Evolutionary conservation across 2,797 vertebrate genomes (phyloP), one percentile per base, ranked within the genome.

Genomic region (Pteronotus mesoamericanus): DNA sequence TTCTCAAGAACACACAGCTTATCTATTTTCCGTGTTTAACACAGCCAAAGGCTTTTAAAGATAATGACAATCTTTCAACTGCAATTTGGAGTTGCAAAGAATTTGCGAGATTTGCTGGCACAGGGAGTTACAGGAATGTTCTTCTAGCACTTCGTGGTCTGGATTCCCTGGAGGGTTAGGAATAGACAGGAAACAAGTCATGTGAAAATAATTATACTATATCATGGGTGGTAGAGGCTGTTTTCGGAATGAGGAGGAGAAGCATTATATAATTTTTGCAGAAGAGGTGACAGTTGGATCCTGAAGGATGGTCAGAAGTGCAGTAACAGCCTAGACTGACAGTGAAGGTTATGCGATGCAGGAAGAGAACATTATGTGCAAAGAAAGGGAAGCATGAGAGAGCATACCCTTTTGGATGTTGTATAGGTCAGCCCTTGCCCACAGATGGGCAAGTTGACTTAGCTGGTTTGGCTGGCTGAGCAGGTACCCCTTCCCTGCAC

Each of bases 21-120:
- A 97, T 97, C 96, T 94, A 1, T 87, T 94, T 96, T 82, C 91
- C 86, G 61, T 53, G 75, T 96, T 69, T 75, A 66, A 97, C 86
- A 79, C 93, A 95, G 97, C 94, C 96, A 95, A 87, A 91, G 74
- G 42, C 94, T 97, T 91, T 97, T 66, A 79, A 57, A 97, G 95
- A 94, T 97, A 96, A 96, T 87, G 83, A 95, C 79, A 93, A 93
- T 95, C 97, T 96, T 91, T 96, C 37, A 3, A 84, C 91, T 84
- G 75, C 86, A 95, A 86, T 89, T 97, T 69, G 86, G 91, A 97
- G 86, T 95, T 91, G 71, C 93, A 95, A 97, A 95, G 96, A 95
- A 95, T 96, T 94, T 93, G 94, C 79, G 87, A 72, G 89, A 80
- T 86, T 96, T 91, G 59, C 92, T 94, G 93, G 97, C 88, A 94